Conservation (phyloP, 1,140 invertebrate genomes). For the Eumaeus atala region DNA sequence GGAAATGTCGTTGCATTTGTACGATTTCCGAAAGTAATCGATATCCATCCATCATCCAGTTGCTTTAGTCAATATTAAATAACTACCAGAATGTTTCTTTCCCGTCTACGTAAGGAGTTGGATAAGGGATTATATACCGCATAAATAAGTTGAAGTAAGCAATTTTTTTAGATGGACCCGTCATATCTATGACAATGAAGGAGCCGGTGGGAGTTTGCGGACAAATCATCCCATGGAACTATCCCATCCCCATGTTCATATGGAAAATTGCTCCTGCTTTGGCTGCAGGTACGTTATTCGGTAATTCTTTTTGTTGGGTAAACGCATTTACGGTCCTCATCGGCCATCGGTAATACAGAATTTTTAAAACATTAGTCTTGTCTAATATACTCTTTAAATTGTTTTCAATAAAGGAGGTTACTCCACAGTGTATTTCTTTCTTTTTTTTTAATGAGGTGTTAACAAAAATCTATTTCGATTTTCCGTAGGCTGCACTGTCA, state of each 20-base stretch:
- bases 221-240: slow-evolving; percentile 74
- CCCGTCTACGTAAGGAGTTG: no score
- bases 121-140: no score
- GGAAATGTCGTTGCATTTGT: no score
- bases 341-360: no score
- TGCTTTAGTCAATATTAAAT: background rate
- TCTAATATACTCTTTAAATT: no score
- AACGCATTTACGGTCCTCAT: background rate
- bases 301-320: background rate
- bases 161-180: slow-evolving; percentile 71
- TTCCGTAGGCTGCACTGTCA: slow-evolving; percentile 67
- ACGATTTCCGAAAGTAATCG: no score
- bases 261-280: slow-evolving; percentile 80
- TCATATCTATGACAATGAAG: slow-evolving; percentile 79
- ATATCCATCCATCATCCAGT: no score
- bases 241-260: slow-evolving; percentile 85
- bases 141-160: no score
- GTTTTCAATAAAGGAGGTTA: no score
- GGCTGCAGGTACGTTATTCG: slow-evolving; percentile 75
- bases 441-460: background rate
- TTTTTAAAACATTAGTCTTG: no score
- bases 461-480: slow-evolving; percentile 15
- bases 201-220: slow-evolving; percentile 77
- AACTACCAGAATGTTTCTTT: background rate
- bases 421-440: no score